phyloP scores from a whole-genome alignment of 2,113 vertebrate species.

The Myotis brandtii region DNA sequence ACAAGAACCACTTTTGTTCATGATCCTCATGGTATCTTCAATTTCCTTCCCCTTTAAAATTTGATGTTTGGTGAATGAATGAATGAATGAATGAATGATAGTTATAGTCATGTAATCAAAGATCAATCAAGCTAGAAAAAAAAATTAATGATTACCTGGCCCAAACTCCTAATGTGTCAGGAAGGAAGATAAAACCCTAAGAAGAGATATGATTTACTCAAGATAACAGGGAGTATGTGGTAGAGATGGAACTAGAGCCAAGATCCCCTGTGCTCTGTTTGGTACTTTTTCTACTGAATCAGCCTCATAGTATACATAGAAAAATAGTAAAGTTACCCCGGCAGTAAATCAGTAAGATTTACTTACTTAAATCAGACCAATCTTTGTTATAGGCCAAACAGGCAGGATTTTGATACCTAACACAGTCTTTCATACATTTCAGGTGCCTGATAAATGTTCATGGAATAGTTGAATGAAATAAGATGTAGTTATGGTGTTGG shows the following conservation, averaged over 20 bases:
- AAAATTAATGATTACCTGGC: constrained; percentile 10
- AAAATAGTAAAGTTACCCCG: background rate
- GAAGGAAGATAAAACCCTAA: background rate
- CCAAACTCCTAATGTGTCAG: background rate
- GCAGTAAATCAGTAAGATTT: background rate
- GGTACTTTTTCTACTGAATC: background rate
- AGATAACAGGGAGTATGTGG: background rate
- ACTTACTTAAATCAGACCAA: background rate
- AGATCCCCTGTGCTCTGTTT: background rate
- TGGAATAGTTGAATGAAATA: constrained; percentile 5
- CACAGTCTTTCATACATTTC: background rate
- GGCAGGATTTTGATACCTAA: background rate
- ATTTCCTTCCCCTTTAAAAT: background rate
- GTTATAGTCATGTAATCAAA: background rate
- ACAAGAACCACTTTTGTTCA: background rate
- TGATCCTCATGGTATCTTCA: background rate
- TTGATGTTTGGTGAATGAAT: background rate
- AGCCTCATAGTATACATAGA: background rate
- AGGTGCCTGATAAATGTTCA: background rate
- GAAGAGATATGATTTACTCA: background rate
- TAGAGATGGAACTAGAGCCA: background rate
- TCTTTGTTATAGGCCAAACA: background rate
- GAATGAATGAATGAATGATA: constrained; percentile 22
- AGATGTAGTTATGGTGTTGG: background rate
- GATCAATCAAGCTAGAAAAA: background rate